Percentiles rank a stretch among this genome's conserved stretches.
These are phyloP conservation scores for Lagopus leucura DNA, from an alignment of 2,113 vertebrate species.

Conservation along the genomic window DNA sequence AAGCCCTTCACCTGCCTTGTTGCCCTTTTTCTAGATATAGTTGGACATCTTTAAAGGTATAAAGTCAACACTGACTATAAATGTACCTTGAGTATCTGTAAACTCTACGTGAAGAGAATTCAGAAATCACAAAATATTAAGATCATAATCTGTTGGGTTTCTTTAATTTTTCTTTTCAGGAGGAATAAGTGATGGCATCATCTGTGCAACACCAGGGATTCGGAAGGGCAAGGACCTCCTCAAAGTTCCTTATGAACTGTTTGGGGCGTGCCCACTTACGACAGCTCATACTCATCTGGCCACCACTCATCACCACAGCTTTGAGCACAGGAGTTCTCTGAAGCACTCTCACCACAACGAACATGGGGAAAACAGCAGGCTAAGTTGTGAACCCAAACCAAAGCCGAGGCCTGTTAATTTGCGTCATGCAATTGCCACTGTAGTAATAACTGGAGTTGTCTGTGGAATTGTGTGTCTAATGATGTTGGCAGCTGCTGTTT, in stretches of 20 bases:
- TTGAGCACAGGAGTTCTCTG: conserved; percentile 65
- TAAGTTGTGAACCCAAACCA: conserved; percentile 86
- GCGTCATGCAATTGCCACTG: conserved; percentile 91
- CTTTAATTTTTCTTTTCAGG: conserved; percentile 71
- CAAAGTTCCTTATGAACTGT: conserved; percentile 91
- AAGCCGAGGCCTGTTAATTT: conserved; percentile 83
- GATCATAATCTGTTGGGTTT: not conserved
- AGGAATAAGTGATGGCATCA: conserved; percentile 86
- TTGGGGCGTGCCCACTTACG: conserved; percentile 83
- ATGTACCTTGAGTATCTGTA: not conserved
- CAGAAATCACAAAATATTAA: not conserved
- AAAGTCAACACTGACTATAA: not conserved
- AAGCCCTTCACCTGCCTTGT: too few species aligned
- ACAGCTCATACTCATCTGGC: conserved; percentile 78
- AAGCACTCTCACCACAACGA: conserved; percentile 48
- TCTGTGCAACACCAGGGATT: conserved; percentile 85
- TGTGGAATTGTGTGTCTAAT: conserved; percentile 94
- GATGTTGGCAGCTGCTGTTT: conserved; percentile 94
- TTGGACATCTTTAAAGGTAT: not conserved
- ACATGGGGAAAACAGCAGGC: not conserved
- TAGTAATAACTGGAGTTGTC: conserved; percentile 91
- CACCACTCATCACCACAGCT: conserved; percentile 77
- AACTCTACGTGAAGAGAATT: not conserved
- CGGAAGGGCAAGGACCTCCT: conserved; percentile 89
- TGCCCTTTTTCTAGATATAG: not conserved